Base-by-base conservation (phyloP, 2,113 vertebrate species). In the Chaetodon trifascialis region DNA sequence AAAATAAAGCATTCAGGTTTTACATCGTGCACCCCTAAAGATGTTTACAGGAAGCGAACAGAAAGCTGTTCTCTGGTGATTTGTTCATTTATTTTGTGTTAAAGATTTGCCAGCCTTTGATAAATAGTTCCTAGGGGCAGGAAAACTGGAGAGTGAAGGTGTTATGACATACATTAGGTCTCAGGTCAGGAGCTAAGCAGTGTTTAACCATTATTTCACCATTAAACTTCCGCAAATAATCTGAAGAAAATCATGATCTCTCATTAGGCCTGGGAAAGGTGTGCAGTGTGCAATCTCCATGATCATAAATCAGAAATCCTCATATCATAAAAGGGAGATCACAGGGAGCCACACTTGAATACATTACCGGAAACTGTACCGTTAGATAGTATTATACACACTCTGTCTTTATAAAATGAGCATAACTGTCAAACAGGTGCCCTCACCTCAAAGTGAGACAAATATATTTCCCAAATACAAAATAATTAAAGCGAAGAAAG, bases 1-100 rank as follows among this genome's bases (percentile, higher is more conserved):
- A 83, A 86, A 89, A 87, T 77, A 86, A 87, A 84, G 40, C 73
- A 19, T 73, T 70, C 25, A 66, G 65, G 49, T 82, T 73, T 73
- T 73, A 85, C 64, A 79, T 42, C n/a, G 42, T 58, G 54, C 64
- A 62, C 36, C 10, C 62, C 40, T 60, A 49, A 79, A 90, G 76
- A 88, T 84, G 82, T 84, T 84, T 80, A 80, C 72, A 76, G 67
- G 42, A 54, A 70, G 54, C 72, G 56, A 79, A 84, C 21, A 81
- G 46, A 77, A 80, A 87, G 75, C 17, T 38, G n/a, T 56, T 74
- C 19, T 60, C 2, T 14, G 5, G 11, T 3, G 72, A 84, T 80
- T 88, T 79, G 51, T 75, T 82, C 73, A 76, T 80, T 83, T 89
- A 46, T 62, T 80, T 80, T 4, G 4, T 52, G 47, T 65, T 56